Evolutionary conservation across 2,888 invertebrate genomes (phyloP).

Genomic region (Clusia tigrina): DNA sequence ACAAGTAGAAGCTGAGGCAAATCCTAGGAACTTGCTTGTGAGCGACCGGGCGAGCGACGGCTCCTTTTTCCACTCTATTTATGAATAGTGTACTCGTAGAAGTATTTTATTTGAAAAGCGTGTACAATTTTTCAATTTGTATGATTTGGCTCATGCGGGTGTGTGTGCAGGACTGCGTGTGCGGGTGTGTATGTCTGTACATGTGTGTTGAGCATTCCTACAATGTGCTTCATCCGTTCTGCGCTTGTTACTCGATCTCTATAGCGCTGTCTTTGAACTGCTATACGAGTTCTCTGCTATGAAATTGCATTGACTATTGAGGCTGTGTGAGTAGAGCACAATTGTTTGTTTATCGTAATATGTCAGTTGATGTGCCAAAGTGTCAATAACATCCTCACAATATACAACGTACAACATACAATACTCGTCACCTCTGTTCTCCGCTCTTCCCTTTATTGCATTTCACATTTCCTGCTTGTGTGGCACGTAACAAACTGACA

Average conservation of each 20-base stretch:
- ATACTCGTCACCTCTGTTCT: constrained; percentile 10
- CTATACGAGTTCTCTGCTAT: no score
- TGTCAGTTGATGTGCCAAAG: constrained; percentile 30
- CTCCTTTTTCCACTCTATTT: no score
- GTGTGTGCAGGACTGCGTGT: background rate
- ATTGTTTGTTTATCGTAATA: constrained; percentile 19
- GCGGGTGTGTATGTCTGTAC: background rate
- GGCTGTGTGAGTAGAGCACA: no score
- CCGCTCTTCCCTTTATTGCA: constrained; percentile 12
- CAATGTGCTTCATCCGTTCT: background rate
- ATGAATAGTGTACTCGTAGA: no score
- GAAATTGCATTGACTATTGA: no score
- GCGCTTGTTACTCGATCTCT: background rate
- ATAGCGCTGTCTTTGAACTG: background rate
- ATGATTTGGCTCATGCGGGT: constrained; percentile 1
- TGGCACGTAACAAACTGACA: background rate
- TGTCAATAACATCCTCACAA: constrained; percentile 23
- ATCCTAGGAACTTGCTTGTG: no score
- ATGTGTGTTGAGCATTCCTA: background rate
- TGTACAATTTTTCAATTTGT: background rate
- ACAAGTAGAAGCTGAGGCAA: background rate
- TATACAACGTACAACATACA: no score
- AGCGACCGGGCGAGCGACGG: no score
- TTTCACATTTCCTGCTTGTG: background rate
- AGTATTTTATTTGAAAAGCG: background rate